Percentiles rank a stretch among this genome's conserved stretches.
Evolutionary conservation across 2,797 vertebrate genomes (phyloP).

Genomic region (Gymnothorax reevesii): DNA sequence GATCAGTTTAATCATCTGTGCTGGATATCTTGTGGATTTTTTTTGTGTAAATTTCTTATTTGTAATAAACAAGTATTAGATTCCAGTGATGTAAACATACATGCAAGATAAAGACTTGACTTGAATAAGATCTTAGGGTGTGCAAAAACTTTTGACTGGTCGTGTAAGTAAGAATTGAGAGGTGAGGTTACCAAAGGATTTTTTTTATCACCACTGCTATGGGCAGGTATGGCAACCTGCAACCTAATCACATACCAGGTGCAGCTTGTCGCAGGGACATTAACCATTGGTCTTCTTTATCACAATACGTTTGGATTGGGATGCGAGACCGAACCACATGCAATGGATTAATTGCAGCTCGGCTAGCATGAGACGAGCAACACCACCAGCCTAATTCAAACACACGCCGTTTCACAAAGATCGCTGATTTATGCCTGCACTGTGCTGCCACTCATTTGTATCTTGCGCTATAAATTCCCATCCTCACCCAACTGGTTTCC

Average conservation of each 20-base stretch:
- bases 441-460: conserved; percentile 37
- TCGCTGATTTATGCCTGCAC: conserved; percentile 36
- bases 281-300: conserved; percentile 10
- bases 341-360: not conserved
- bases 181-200: too few relatives aligned
- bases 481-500: conserved; percentile 45
- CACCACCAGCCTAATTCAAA: conserved; percentile 17
- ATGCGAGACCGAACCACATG: conserved; percentile 9
- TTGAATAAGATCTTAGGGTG: too few relatives aligned
- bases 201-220: not conserved
- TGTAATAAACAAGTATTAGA: too few relatives aligned
- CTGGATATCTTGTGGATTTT: too few relatives aligned
- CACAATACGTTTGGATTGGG: conserved; percentile 7
- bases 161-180: too few relatives aligned
- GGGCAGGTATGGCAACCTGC: conserved; percentile 5
- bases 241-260: not conserved
- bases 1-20: too few relatives aligned
- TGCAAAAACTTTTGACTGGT: too few relatives aligned
- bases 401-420: conserved; percentile 23
- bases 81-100: too few relatives aligned
- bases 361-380: not conserved
- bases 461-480: conserved; percentile 39
- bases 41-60: too few relatives aligned
- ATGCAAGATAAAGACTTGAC: too few relatives aligned
- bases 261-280: not conserved